Conservation (phyloP, 2,888 invertebrate species). For the Caenorhabditis parvicauda region DNA sequence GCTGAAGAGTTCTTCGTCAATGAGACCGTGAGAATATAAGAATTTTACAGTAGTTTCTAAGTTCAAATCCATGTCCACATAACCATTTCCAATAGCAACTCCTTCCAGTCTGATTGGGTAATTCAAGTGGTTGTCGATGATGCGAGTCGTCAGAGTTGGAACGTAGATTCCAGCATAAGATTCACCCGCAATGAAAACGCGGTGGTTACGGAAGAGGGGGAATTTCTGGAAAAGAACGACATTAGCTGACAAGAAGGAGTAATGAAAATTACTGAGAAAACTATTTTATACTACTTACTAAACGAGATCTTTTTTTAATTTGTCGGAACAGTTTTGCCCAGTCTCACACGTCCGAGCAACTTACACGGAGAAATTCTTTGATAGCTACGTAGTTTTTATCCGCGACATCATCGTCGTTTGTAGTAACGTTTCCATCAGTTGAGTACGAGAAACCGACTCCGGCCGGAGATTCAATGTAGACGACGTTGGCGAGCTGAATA, state of each 20-base stretch:
- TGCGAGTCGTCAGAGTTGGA: constrained; percentile 64
- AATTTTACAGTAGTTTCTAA: constrained; percentile 61
- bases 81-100: constrained; percentile 62
- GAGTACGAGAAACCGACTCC: constrained; percentile 68
- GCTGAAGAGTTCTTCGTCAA: constrained; percentile 60
- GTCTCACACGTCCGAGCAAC: no score
- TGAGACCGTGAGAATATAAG: constrained; percentile 61
- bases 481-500: constrained; percentile 66
- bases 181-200: constrained; percentile 67
- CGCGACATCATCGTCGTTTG: constrained; percentile 63
- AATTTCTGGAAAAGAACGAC: constrained; percentile 58
- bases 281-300: no score
- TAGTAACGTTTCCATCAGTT: constrained; percentile 64
- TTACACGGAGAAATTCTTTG: constrained; percentile 64
- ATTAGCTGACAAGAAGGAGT: no score
- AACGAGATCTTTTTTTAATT: no score
- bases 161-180: constrained; percentile 67
- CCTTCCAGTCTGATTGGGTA: constrained; percentile 61
- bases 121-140: constrained; percentile 62
- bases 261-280: no score
- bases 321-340: no score
- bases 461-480: constrained; percentile 68
- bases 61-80: constrained; percentile 60
- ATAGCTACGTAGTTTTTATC: constrained; percentile 66
- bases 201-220: constrained; percentile 65